Conservation (phyloP, 2,888 invertebrate species). For the Tineola bisselliella region DNA sequence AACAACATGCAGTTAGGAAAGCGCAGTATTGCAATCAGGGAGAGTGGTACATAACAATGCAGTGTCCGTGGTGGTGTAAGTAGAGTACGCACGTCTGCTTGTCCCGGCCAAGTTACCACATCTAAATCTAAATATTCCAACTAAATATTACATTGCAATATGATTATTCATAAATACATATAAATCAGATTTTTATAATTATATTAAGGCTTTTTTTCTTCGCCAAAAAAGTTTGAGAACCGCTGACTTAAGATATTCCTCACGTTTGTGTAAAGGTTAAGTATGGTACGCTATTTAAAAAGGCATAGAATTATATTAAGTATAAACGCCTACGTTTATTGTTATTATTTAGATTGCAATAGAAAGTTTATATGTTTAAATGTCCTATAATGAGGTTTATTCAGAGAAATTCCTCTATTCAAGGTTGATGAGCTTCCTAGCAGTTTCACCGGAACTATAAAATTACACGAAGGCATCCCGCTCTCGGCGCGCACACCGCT, state of each 20-base stretch:
- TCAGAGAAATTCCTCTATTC: neutral
- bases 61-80: slow-evolving; percentile 23
- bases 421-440: slow-evolving; percentile 25
- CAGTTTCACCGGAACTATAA: slow-evolving; percentile 55
- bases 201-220: too few species aligned
- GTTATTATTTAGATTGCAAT: neutral
- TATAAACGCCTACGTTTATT: neutral
- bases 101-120: slow-evolving; percentile 34
- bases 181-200: too few species aligned
- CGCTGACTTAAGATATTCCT: slow-evolving; percentile 26
- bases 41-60: slow-evolving; percentile 23
- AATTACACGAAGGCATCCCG: slow-evolving; percentile 40
- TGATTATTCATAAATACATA: too few species aligned
- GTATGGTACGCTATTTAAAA: neutral
- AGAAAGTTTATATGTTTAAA: neutral
- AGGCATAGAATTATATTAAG: neutral
- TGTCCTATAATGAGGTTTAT: neutral
- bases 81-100: slow-evolving; percentile 31
- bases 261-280: neutral
- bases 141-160: too few species aligned
- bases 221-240: too few species aligned
- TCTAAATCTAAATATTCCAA: too few species aligned
- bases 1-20: neutral
- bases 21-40: neutral
- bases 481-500: slow-evolving; percentile 21